Evolutionary conservation across 2,113 vertebrate genomes (phyloP), one percentile per base, ranked within the genome.

Genomic region (Phalacrocorax pelagicus): DNA sequence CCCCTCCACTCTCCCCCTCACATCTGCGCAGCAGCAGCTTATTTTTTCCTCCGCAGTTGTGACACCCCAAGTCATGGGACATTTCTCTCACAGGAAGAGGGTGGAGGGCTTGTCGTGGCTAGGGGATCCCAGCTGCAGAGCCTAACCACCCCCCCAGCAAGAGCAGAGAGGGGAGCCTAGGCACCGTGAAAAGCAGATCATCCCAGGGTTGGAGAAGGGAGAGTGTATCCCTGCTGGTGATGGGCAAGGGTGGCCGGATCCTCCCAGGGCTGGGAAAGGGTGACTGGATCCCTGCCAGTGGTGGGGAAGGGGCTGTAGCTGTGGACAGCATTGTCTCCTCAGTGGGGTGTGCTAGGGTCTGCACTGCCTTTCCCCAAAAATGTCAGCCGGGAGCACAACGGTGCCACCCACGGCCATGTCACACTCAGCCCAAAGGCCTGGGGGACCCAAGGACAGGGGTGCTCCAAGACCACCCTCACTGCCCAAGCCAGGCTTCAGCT

Each of bases 81-180:
- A 12, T 70, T 93, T 66, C 49, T 30, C n/a, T 6, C 0, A 0
- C 1, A 13, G 44, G 22, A 46, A 49, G 9, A 40, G n/a, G 12
- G 23, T 2, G 6, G 61, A 40, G 13, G 30, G 15, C 29, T 46
- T 4, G 0, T 49, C 49, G 4, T 42, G 71, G 42, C 57, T 13
- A 0, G 22, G 36, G 32, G 24, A 5, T 15, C 30, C 23, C 0
- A 0, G 24, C 7, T 27, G 44, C 51, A 24, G 5, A 0, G 5
- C 9, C 21, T 26, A 30, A 23, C 8, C 20, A 1, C 44, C 5
- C 34, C 14, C 54, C 27, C 44, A 18, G 15, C 40, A 5, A 6
- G 27, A 0, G 2, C 52, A 29, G 27, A 42, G 7, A 10, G 23
- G 15, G 65, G 44, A 72, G 2, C 42, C 6, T 18, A 0, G 38